A percentile compares a stretch with the other conserved stretches of the same genome.
phyloP scores from a whole-genome alignment of 2,113 vertebrate species.

The Galbula dea region DNA sequence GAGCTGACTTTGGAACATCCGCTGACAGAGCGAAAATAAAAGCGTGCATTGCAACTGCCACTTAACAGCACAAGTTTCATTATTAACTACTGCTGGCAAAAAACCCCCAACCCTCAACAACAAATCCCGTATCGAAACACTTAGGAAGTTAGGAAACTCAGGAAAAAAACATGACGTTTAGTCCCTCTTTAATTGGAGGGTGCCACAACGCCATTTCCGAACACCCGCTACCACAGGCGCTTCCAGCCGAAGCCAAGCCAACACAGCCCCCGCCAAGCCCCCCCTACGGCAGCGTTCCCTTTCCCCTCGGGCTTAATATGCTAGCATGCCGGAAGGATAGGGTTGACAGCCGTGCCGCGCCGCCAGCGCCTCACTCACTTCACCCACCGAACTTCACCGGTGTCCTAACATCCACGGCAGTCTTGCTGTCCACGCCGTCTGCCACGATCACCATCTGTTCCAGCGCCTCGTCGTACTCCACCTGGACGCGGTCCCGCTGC shows the following conservation, averaged over 20 bases:
- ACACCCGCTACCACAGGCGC: accelerated
- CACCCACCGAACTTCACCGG: slow-evolving; percentile 87
- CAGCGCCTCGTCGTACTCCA: slow-evolving; percentile 77
- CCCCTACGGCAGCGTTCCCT: accelerated
- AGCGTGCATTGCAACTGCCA: accelerated
- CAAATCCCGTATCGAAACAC: accelerated
- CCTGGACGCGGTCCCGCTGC: slow-evolving; percentile 63
- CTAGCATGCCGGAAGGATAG: neutral
- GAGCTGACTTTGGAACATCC: neutral
- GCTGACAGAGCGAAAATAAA: neutral
- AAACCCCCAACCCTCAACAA: neutral
- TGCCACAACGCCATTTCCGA: neutral
- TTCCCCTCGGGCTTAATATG: accelerated
- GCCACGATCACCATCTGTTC: slow-evolving; percentile 74
- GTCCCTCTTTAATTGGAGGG: accelerated
- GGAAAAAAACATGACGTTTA: accelerated
- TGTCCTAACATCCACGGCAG: slow-evolving; percentile 78
- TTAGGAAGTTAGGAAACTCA: accelerated
- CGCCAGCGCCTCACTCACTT: neutral
- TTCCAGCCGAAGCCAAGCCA: neutral
- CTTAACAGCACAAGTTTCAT: accelerated
- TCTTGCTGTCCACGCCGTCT: slow-evolving; percentile 54
- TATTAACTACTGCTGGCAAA: neutral
- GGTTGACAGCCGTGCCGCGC: neutral
- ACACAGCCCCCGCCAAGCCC: accelerated